Evolutionary conservation across 1,140 invertebrate genomes (phyloP).

Genomic region (Lepidotrigona ventralis): DNA sequence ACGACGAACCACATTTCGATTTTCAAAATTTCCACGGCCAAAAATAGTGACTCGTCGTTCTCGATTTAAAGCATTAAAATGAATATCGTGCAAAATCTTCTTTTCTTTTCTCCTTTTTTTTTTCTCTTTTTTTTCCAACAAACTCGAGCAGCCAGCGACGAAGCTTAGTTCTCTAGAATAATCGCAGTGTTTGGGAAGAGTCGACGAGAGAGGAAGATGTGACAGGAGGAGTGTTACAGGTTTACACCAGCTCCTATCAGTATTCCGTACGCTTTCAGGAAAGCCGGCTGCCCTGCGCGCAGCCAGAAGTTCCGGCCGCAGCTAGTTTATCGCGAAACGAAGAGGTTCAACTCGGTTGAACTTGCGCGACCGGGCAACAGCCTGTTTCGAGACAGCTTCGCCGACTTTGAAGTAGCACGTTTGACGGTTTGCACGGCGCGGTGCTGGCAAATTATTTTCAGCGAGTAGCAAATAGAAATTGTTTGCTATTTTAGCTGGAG

Average conservation of each 20-base stretch:
- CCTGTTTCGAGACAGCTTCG: not conserved
- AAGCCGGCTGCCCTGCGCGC: not conserved
- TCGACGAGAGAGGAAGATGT: not conserved
- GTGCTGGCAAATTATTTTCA: not conserved
- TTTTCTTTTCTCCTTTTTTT: too few species aligned
- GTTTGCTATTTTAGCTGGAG: not conserved
- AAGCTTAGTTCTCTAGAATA: not conserved
- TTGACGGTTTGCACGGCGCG: not conserved
- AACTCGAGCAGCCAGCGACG: not conserved
- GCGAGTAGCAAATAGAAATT: not conserved
- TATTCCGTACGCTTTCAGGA: not conserved
- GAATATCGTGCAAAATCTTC: not conserved
- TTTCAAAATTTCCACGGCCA: too few species aligned
- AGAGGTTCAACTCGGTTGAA: not conserved
- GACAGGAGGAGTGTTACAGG: not conserved
- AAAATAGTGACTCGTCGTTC: too few species aligned
- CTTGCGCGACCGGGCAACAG: not conserved
- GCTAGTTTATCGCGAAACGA: slow-evolving; percentile 20
- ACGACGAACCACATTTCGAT: too few species aligned
- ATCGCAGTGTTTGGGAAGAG: not conserved
- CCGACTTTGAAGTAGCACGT: not conserved
- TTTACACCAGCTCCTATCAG: slow-evolving; percentile 1
- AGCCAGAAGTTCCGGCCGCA: not conserved
- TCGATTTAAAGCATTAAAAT: too few species aligned
- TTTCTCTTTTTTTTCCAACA: not conserved